These are phyloP conservation scores for Anabacerthia variegaticeps DNA, from an alignment of 2,797 vertebrate genomes.

Conservation along the genomic window DNA sequence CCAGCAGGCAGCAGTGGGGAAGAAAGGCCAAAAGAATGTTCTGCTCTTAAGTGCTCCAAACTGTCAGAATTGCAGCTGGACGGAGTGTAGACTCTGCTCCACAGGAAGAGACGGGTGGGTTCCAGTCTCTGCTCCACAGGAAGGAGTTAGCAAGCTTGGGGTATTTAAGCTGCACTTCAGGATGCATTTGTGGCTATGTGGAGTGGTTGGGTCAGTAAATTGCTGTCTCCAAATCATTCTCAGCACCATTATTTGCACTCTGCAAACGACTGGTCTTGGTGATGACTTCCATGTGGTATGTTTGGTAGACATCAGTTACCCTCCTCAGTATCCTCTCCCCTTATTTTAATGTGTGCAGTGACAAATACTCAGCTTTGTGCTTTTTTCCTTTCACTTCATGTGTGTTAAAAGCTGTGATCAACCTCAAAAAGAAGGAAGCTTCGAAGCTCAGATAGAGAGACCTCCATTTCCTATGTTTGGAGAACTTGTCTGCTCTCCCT, in stretches of 20 bases:
- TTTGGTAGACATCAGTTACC: not conserved
- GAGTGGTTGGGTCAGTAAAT: not conserved
- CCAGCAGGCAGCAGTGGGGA: not conserved
- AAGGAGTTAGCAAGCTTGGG: rapidly evolving
- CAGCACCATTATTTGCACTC: not conserved
- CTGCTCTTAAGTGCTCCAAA: not conserved
- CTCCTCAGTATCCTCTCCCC: not conserved
- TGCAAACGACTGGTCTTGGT: not conserved
- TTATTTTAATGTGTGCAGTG: rapidly evolving
- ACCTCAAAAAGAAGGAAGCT: not conserved
- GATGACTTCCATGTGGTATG: rapidly evolving
- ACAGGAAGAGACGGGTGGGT: rapidly evolving
- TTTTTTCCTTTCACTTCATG: not conserved
- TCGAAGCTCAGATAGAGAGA: not conserved
- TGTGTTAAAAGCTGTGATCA: not conserved
- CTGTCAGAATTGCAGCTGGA: not conserved
- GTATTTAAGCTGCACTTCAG: not conserved
- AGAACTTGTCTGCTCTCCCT: not conserved
- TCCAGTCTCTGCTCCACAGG: rapidly evolving
- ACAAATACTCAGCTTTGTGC: not conserved
- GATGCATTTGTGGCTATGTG: rapidly evolving
- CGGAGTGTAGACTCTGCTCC: not conserved
- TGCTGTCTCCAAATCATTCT: not conserved
- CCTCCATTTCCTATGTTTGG: not conserved
- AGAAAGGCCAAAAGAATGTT: not conserved